Evolutionary conservation across 30 jellyfish, hydroid and myxozoan species (phyloP), one percentile per base, ranked within the genome.

Genomic region (Aurelia sp.): DNA sequence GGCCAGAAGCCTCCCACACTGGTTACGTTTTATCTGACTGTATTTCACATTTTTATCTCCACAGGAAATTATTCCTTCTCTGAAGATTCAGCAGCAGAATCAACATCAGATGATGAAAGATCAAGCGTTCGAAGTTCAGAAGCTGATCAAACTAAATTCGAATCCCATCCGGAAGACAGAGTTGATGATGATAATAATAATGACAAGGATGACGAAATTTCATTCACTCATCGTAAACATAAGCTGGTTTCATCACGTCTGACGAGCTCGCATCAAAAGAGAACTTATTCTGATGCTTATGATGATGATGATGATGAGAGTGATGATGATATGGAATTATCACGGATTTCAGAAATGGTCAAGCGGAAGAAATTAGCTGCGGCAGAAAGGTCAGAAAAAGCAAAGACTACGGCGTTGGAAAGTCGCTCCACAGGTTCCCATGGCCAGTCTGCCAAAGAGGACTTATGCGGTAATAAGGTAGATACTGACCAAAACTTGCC

Each of bases 111-210:
- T 35, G 92, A 72, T 9, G 94, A 85, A 12, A 27, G 22, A 24
- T 73, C 76, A 40, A 72, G 92, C 61, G 38, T 48, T 0, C 38
- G 60, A 47, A 65, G 81, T 74, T 73, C 76, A 33, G 86, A 63
- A 20, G 53, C 35, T 20, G 88, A 85, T 8, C 52, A 24, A 58
- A 51, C 20, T 30, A 73, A 85, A 16, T 87, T 47, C 2, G 40
- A 82, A 50, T 41, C 44, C 30, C 47, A 84, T 41, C 60, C 55
- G 53, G 86, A 76, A 41, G 65, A 24, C 33, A 74, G 77, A 21
- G 90, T 69, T 15, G 88, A 86, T 4, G 95, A 76, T 75, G 86
- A 76, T 66, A 81, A 75, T 10, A 82, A 73, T 52, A 67, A 63
- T 79, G 71, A 65, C 53, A 67, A 65, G 13, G 78, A 79, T 48